Evolutionary conservation across 2,888 invertebrate genomes (phyloP), one percentile per base, ranked within the genome.

Genomic region (Trisateles emortualis): DNA sequence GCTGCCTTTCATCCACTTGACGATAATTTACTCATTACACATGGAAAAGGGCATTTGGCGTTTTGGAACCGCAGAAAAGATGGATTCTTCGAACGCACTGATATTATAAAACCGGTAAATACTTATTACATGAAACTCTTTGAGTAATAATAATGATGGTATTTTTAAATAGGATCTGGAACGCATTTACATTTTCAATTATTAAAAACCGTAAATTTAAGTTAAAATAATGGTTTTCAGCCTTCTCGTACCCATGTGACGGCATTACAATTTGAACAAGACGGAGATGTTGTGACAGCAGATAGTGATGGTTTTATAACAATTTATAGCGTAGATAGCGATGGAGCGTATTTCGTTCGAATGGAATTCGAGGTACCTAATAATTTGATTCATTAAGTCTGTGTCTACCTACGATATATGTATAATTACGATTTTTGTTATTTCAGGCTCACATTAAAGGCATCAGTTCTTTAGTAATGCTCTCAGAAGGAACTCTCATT

Each of bases 51-150:
- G 0, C 98, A 98, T 81, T 88, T 98, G 61, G 97, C 98, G 0
- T 98, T 98, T 86, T 98, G 98, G 98, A 98, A 97, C 74, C 94
- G 98, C 52, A 94, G 97, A 59, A 97, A 97, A 90, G 98, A 98
- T 81, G 97, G 97, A 33, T 98, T 96, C 90, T 98, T 97, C 79
- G 98, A 96, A 90, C 94, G 97, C 59, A 97, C 97, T 0, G 97
- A 98, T 72, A 97, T 98, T 46, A 96, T 98, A 19, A 97, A 97
- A 88, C 97, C 96, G 51, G 96, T 96, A 88, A 13, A 14, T 10
- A 38, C 6, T 14, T 14, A 14, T 35, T 9, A 4, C n/a, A 35
- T 56, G 51, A 52, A 54, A 54, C n/a, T n/a, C n/a, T 49, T 42
- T 51, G 46, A 30, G 38, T 50, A 24, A 24, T 5, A 24, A 24